Evolutionary conservation across 2,797 vertebrate species (phyloP).

Genomic region (Bradypodion ventrale): DNA sequence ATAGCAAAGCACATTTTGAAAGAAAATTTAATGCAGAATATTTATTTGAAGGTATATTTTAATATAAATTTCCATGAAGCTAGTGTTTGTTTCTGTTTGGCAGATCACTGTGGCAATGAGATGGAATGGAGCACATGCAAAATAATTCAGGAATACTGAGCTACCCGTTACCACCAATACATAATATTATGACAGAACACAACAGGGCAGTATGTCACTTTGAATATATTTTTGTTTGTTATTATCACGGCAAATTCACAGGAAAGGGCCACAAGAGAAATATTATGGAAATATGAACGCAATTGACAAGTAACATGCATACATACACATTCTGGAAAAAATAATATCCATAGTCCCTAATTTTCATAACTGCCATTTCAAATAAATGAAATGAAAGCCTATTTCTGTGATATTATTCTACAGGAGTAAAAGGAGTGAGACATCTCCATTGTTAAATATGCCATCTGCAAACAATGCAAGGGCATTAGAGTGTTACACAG

Average conservation of each 20-base stretch:
- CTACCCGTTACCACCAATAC: background rate
- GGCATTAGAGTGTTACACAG: constrained; percentile 4
- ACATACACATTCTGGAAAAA: background rate
- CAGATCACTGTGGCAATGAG: background rate
- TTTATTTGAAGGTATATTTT: background rate
- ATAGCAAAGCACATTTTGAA: background rate
- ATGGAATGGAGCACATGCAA: background rate
- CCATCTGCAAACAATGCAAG: constrained; percentile 5
- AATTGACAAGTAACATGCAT: background rate
- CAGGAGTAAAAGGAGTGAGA: background rate
- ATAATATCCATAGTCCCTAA: background rate
- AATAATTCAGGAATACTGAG: background rate
- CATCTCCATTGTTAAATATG: constrained; percentile 12
- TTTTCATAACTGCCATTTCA: background rate
- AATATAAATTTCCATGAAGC: background rate
- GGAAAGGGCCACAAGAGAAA: background rate
- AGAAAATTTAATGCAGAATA: background rate
- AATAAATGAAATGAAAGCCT: background rate
- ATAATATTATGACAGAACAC: background rate
- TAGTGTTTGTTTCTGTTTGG: background rate
- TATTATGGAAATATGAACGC: background rate
- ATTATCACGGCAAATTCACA: background rate
- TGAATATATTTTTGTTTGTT: background rate
- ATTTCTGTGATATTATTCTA: background rate
- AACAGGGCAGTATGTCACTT: background rate